Evolutionary conservation across 2,113 vertebrate species (phyloP).

Genomic region (Tragelaphus scriptus): DNA sequence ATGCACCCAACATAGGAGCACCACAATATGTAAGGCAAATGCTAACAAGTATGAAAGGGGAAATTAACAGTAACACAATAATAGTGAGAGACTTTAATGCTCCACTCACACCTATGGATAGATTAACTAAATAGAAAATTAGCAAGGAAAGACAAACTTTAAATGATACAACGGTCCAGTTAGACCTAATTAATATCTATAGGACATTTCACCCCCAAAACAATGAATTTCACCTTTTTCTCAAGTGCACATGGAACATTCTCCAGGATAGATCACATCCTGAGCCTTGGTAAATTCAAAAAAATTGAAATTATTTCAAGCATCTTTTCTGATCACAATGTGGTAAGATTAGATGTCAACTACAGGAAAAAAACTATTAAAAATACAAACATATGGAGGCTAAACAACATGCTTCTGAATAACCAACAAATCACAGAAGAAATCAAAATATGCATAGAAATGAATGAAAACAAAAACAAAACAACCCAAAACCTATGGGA

Average conservation of each 20-base stretch:
- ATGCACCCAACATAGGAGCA: neutral
- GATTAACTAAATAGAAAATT: neutral
- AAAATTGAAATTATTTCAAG: neutral
- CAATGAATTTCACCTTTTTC: neutral
- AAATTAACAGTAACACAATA: neutral
- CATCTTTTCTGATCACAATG: neutral
- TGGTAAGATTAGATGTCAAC: neutral
- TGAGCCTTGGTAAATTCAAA: neutral
- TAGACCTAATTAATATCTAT: neutral
- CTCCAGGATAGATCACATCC: neutral
- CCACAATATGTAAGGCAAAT: neutral
- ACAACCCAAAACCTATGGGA: neutral
- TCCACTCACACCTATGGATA: neutral
- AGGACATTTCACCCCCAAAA: neutral
- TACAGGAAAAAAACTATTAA: neutral
- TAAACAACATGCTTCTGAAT: neutral
- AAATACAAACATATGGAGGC: neutral
- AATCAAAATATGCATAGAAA: neutral
- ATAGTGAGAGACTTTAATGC: neutral
- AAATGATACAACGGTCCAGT: neutral
- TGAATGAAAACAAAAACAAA: neutral
- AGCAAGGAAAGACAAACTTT: neutral
- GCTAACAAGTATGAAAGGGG: neutral
- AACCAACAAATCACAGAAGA: neutral
- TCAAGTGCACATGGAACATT: neutral